Evolutionary conservation across 2,113 vertebrate genomes (phyloP), one percentile per base, ranked within the genome.

Genomic region (Amia ocellicauda): DNA sequence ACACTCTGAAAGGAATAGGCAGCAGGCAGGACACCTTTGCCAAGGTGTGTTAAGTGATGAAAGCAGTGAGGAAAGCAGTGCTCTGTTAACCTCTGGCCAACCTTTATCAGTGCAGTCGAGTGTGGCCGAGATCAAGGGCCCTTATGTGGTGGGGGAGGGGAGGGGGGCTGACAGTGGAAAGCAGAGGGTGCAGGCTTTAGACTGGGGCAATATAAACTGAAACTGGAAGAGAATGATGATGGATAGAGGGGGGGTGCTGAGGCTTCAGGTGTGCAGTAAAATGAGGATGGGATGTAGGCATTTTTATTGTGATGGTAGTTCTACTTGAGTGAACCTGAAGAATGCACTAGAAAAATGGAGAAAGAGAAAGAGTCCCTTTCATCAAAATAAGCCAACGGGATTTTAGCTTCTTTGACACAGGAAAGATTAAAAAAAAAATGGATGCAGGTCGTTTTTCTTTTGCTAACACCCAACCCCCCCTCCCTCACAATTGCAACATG

Each of bases 261-360:
- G 22, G 17, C 43, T 22, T 61, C 49, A 67, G 49, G 41, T 57
- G 28, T n/a, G 40, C 5, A 20, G 41, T 42, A n/a, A 60, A 45
- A 23, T 24, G 58, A 27, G 70, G 64, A 68, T 54, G 24, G 60
- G 67, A 31, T 51, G 51, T 54, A 69, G 63, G 51, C 56, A 60
- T 64, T 74, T 70, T 78, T 71, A 67, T 74, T 69, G 67, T 47
- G 68, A 63, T 67, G 53, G 19, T 54, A 70, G 84, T 88, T 87
- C 77, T 85, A 82, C 85, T 86, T 74, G 76, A 83, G 74, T 78
- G 79, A 90, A 77, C 84, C 69, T 80, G 79, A 87, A 86, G 84
- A 88, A 91, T 90, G 77, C 70, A 60, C 60, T 67, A 76, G 80
- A 78, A 83, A 77, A 74, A 73, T 71, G 66, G 68, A 61, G 68